Conservation (phyloP, 2,888 invertebrate genomes). For the Trichacis sp. region DNA sequence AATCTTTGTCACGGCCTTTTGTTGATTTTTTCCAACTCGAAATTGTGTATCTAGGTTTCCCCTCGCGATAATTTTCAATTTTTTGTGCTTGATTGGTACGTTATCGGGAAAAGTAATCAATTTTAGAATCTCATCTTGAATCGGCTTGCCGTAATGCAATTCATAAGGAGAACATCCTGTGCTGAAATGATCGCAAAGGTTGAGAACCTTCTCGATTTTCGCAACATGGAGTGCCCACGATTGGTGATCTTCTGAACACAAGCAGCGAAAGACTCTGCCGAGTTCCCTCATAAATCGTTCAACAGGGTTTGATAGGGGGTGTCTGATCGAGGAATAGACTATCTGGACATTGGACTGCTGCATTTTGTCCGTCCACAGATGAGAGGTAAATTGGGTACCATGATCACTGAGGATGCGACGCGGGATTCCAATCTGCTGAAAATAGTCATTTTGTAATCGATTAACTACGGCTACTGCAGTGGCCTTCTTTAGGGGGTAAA, state of each 20-base stretch:
- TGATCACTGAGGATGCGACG: conserved; percentile 20
- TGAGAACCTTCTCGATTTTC: not conserved
- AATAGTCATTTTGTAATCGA: conserved; percentile 10
- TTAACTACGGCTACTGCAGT: conserved; percentile 19
- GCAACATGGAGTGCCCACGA: no score
- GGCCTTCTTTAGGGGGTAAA: conserved; percentile 44
- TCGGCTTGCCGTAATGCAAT: not conserved
- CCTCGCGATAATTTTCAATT: no score
- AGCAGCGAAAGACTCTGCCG: conserved; percentile 21
- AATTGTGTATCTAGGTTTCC: no score
- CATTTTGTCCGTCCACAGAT: conserved; percentile 13
- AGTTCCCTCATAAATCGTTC: conserved; percentile 36
- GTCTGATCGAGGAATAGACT: conserved; percentile 18
- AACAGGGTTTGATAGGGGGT: conserved; percentile 21
- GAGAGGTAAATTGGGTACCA: conserved; percentile 30
- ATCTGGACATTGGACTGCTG: not conserved
- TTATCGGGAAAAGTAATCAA: not conserved
- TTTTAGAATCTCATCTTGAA: not conserved
- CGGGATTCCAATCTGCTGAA: conserved; percentile 16
- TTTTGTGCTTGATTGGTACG: no score
- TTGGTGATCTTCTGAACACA: conserved; percentile 19
- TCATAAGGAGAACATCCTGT: not conserved
- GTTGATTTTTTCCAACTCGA: no score
- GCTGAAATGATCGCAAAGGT: not conserved
- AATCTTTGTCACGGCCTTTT: no score